Base-by-base conservation (phyloP, 2,797 vertebrate species). In the Merluccius polli region DNA sequence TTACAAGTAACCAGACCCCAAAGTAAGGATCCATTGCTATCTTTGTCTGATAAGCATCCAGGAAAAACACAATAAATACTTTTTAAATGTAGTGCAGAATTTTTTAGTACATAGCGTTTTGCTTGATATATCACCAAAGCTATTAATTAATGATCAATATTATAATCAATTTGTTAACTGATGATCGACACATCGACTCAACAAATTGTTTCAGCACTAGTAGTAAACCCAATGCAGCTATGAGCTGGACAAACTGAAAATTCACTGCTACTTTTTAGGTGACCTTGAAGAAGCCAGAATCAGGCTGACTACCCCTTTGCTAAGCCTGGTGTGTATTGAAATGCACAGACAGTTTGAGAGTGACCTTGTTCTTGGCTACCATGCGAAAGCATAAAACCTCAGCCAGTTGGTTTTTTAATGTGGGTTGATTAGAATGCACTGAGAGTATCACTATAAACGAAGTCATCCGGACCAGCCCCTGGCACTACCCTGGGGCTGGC, bases 341-440 rank as follows among this genome's bases (percentile, higher is more conserved):
- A 65, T 65, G 59, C 59, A 27, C 8, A 65, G 59, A 65, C 24
- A 16, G n/a, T 65, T 24, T 65, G n/a, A 12, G 59, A 24, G 24
- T 65, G 59, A 65, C 59, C n/a, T 65, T 65, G 59, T 65, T 65
- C 59, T 65, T 65, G 59, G 59, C 59, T 11, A 12, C n/a, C 59
- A 12, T 11, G 59, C 59, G 3, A 65, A 65, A 65, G 59, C 59
- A 27, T 65, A 65, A 65, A 65, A 27, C 71, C 12, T 82, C 16
- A 8, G 78, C 83, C 82, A 82, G 80, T 70, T 32, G 75, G 70
- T 77, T 69, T 74, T 83, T 86, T 79, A 83, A 65, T 84, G 76
- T 78, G 71, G 32, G 79, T 70, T 85, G 79, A 84, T 85, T 83
- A 82, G 83, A 87, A 82, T 83, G 82, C 83, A 85, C 72, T 73